A percentile compares a stretch with the other conserved stretches of the same genome.
These are phyloP conservation scores for Ephialtes manifestator DNA, from an alignment of 2,888 invertebrate genomes.

Conservation along the genomic window DNA sequence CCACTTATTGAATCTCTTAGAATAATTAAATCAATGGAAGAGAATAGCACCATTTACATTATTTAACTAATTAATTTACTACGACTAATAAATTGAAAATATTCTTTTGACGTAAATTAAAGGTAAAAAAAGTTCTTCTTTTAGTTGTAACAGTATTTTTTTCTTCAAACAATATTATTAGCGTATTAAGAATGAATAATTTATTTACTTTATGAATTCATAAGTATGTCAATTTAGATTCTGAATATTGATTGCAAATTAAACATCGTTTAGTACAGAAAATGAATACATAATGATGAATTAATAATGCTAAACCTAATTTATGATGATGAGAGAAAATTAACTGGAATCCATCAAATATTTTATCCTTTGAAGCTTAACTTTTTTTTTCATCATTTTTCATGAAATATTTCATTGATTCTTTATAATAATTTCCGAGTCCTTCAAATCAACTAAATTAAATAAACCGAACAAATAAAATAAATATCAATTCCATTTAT, in stretches of 20 bases:
- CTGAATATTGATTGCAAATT: conserved; percentile 1
- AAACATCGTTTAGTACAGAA: background rate
- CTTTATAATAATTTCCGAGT: too few species aligned
- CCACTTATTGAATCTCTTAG: background rate
- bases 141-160: too few species aligned
- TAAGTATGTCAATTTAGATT: background rate
- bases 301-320: background rate
- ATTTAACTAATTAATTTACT: too few species aligned
- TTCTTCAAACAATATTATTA: background rate
- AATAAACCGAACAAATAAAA: too few species aligned
- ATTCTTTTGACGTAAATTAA: too few species aligned
- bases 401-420: too few species aligned
- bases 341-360: too few species aligned
- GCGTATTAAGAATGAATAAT: background rate
- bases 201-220: background rate
- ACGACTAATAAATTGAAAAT: background rate
- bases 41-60: background rate
- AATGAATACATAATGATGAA: background rate
- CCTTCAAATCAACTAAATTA: too few species aligned
- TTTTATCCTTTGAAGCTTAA: too few species aligned
- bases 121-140: too few species aligned
- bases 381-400: too few species aligned
- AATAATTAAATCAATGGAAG: background rate
- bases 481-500: too few species aligned
- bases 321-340: background rate